These are phyloP conservation scores for Nicator chloris DNA, from an alignment of 2,113 vertebrate genomes.

Conservation along the genomic window DNA sequence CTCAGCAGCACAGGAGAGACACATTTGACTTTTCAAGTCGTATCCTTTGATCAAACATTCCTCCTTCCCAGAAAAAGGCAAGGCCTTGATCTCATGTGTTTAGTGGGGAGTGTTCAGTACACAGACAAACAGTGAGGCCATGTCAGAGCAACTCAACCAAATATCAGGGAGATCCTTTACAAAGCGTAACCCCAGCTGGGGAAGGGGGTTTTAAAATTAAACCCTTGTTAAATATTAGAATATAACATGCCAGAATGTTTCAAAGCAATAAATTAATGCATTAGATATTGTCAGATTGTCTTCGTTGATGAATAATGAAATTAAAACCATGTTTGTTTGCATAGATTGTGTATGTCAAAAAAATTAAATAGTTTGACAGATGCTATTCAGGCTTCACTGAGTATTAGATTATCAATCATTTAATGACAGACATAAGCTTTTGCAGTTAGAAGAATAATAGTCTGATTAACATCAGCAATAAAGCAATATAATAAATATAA, in stretches of 20 bases:
- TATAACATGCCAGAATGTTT: neutral
- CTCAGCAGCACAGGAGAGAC: neutral
- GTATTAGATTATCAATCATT: neutral
- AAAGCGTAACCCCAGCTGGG: neutral
- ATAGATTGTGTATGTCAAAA: neutral
- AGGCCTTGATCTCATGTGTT: neutral
- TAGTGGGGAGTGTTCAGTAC: neutral
- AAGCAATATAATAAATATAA: neutral
- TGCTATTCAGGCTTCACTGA: neutral
- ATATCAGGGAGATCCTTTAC: neutral
- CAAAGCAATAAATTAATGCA: neutral
- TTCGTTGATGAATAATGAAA: neutral
- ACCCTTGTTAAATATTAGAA: neutral
- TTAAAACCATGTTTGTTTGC: neutral
- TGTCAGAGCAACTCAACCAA: neutral
- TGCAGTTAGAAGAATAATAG: neutral
- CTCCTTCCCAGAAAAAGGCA: neutral
- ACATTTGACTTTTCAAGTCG: neutral
- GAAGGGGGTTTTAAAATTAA: neutral
- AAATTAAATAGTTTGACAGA: neutral
- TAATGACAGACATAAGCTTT: neutral
- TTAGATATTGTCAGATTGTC: neutral
- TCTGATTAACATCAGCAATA: neutral
- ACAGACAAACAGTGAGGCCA: neutral
- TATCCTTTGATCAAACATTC: neutral